phyloP scores from a whole-genome alignment of 1,140 invertebrate genomes.

The Leptinotarsa lineolata region DNA sequence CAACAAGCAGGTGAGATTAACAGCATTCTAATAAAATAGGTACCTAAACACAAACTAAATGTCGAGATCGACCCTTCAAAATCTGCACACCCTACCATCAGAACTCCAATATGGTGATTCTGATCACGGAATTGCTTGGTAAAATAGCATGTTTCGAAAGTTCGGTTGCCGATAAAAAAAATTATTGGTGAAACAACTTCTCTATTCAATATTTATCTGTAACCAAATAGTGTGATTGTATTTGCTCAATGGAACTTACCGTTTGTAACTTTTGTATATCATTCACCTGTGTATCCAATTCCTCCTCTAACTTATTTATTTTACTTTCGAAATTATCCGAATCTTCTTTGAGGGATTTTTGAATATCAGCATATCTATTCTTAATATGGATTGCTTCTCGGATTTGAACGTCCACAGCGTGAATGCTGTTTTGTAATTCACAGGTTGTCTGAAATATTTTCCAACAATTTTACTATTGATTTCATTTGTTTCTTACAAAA shows the following conservation, averaged over 20 bases:
- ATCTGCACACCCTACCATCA: too few relatives aligned
- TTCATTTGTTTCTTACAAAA: slow-evolving; percentile 3
- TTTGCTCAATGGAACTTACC: slow-evolving; percentile 25
- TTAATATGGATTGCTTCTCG: slow-evolving; percentile 77
- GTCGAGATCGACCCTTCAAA: too few relatives aligned
- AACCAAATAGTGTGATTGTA: too few relatives aligned
- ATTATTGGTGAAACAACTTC: too few relatives aligned
- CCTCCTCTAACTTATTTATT: slow-evolving; percentile 68
- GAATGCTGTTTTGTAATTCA: slow-evolving; percentile 75
- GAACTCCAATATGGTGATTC: too few relatives aligned
- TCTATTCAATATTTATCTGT: too few relatives aligned
- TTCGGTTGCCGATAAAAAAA: too few relatives aligned
- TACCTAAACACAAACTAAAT: too few relatives aligned
- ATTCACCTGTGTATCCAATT: slow-evolving; percentile 67
- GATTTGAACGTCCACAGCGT: slow-evolving; percentile 76
- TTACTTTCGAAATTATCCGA: slow-evolving; percentile 74
- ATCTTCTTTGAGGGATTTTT: slow-evolving; percentile 70
- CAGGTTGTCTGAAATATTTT: slow-evolving; percentile 63
- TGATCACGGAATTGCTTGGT: too few relatives aligned
- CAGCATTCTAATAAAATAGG: too few relatives aligned
- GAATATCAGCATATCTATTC: slow-evolving; percentile 76
- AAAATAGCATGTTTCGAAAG: too few relatives aligned
- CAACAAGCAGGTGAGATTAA: too few relatives aligned
- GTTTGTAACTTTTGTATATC: slow-evolving; percentile 72
- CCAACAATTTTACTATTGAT: background rate